Evolutionary conservation across 2,797 vertebrate genomes (phyloP).

Genomic region (Pelodytes ibericus): DNA sequence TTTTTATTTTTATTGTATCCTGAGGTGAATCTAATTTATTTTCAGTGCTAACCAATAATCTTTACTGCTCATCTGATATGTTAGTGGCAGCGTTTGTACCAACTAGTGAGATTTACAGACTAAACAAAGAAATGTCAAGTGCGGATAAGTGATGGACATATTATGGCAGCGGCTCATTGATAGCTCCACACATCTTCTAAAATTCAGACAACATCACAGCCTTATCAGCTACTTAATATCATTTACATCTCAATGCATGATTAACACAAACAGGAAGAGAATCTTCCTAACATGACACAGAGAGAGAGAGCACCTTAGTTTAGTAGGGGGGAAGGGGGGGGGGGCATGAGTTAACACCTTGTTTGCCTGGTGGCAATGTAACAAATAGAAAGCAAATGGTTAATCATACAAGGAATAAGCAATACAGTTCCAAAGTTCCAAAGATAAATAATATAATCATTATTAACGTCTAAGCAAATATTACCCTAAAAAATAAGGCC

Average conservation of each 20-base stretch:
- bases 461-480: too few relatives aligned
- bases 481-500: too few relatives aligned
- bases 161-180: neutral
- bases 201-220: neutral
- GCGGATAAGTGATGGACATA: neutral
- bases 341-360: too few relatives aligned
- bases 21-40: neutral
- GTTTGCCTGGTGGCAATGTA: too few relatives aligned
- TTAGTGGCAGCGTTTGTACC: constrained; percentile 1
- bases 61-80: neutral
- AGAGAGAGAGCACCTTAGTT: too few relatives aligned
- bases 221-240: neutral
- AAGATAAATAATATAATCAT: too few relatives aligned
- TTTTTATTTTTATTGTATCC: neutral
- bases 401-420: too few relatives aligned
- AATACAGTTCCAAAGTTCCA: too few relatives aligned
- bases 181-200: neutral
- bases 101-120: neutral
- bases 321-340: too few relatives aligned
- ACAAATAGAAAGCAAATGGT: too few relatives aligned
- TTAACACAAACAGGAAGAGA: too few relatives aligned
- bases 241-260: neutral
- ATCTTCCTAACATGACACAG: too few relatives aligned
- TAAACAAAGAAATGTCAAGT: neutral
- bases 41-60: constrained; percentile 5